Evolutionary conservation across 92 coral and sea anemone genomes (phyloP), one percentile per base, ranked within the genome.

Genomic region (Heliopora coerulea): DNA sequence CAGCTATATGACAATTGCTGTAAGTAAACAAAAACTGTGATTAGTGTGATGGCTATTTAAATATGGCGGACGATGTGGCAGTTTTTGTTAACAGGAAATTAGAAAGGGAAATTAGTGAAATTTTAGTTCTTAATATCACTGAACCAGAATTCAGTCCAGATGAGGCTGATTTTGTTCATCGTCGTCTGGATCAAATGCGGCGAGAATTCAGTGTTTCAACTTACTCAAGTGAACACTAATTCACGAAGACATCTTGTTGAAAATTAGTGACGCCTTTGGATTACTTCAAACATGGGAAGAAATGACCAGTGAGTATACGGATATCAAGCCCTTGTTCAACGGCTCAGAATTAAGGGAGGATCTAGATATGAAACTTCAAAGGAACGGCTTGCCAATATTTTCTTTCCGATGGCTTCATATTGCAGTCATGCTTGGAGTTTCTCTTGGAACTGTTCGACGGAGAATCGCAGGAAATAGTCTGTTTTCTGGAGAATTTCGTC

Each of bases 101-200:
- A 23, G 26, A 54, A 54, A 54, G 60, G 60, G n/a, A 54, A 17
- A 54, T 54, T 4, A 23, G 60, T 54, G 60, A 54, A 54, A 54
- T 54, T 54, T 54, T 54, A 23, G 29, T 54, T 54, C 29, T 54
- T 4, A 34, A 68, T 18, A 33, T 21, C 33, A 20, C 30, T 26
- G 76, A 50, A 18, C 48, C 61, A 46, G 62, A 77, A 26, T 41
- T 77, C 27, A 64, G 41, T 48, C 8, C 62, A 25, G 42, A 62
- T 64, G 82, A 77, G 3, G 82, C 62, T 13, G 82, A 77, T 21
- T 62, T 37, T 65, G 59, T 41, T 8, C 81, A 75, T 18, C 68
- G 54, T 31, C 50, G 79, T 18, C 79, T 73, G 11, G 79, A 73
- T 35, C 79, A 73, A 27, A 18, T 73, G 79, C 54, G 79, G 68